These are phyloP conservation scores for Nemotelus nigrinus DNA, from an alignment of 2,888 invertebrate genomes.

Conservation along the genomic window DNA sequence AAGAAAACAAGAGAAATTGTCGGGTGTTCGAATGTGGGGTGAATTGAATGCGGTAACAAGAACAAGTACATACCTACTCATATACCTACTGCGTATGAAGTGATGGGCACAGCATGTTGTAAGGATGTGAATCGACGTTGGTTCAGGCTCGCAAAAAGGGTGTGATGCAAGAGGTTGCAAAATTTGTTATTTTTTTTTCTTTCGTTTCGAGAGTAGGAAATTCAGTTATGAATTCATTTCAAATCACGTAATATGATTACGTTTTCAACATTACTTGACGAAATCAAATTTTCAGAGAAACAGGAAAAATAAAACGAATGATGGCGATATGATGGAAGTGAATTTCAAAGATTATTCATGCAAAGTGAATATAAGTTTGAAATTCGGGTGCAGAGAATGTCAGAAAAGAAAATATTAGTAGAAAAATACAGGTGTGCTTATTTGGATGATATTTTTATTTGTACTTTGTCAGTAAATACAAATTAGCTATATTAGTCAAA, in stretches of 20 bases:
- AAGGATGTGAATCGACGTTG: background rate
- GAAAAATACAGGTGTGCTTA: too few relatives aligned
- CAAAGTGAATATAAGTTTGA: too few relatives aligned
- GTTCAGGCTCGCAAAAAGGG: background rate
- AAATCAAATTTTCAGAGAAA: conserved; percentile 31
- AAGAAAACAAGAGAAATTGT: conserved; percentile 46
- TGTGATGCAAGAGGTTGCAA: conserved; percentile 46
- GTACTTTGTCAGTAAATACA: too few relatives aligned
- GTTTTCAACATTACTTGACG: conserved; percentile 52
- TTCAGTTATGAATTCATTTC: conserved; percentile 65
- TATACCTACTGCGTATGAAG: conserved; percentile 19
- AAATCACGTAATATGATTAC: conserved; percentile 64
- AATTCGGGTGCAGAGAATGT: too few relatives aligned
- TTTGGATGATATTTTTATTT: too few relatives aligned
- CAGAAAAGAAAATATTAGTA: too few relatives aligned
- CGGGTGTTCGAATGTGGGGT: conserved; percentile 9
- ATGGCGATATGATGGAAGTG: background rate
- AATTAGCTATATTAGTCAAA: too few relatives aligned
- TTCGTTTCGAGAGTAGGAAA: conserved; percentile 56
- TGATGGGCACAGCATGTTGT: conserved; percentile 43
- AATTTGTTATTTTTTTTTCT: conserved; percentile 50
- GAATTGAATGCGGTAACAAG: conserved; percentile 21
- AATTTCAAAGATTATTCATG: background rate
- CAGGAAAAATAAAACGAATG: background rate
- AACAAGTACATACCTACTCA: background rate